Base-by-base conservation (phyloP, 2,888 invertebrate genomes). In the Pachymerium ferrugineum region DNA sequence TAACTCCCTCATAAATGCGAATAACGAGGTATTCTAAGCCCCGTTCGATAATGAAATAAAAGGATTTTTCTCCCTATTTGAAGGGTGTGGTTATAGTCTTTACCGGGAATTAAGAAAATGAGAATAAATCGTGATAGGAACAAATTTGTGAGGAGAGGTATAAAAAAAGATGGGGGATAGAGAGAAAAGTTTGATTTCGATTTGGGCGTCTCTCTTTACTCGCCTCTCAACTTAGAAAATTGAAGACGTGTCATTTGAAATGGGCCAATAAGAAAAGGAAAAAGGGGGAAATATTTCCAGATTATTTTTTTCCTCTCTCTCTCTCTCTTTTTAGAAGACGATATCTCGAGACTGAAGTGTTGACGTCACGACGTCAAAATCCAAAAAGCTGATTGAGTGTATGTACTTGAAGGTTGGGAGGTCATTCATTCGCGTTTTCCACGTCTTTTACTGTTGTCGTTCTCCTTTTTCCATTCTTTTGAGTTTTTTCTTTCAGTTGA, bases 381-480 rank as follows among this genome's bases (percentile, higher is more conserved):
- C 62, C n/a, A n/a, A n/a, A 62, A 62, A 62, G 62, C 62, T 62
- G 62, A 62, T 62, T 22, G 28, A 62, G 62, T 62, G 25, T 62
- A 28, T 54, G 54, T 54, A 54, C 54, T 54, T 54, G 62, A 22
- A 54, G 19, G 14, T 54, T 47, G 62, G 62, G 22, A 16, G 62
- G 62, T 62, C 62, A 62, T 62, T 62, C 62, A 25, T 62, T 62
- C 38, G 12, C 62, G 12, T 25, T 25, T 62, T 28, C 62, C 62
- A 28, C 25, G 62, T 62, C 62, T 62, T 62, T 62, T 62, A 62
- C 62, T 62, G 62, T 62, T 62, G 62, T 62, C 62, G 62, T 62
- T 62, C 28, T 62, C 28, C 14, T 62, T 62, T 62, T 62, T 62
- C 62, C n/a, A n/a, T n/a, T n/a, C n/a, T n/a, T n/a, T n/a, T n/a